Conservation (phyloP, 2,797 vertebrate genomes). For the Lindbergichthys nudifrons region DNA sequence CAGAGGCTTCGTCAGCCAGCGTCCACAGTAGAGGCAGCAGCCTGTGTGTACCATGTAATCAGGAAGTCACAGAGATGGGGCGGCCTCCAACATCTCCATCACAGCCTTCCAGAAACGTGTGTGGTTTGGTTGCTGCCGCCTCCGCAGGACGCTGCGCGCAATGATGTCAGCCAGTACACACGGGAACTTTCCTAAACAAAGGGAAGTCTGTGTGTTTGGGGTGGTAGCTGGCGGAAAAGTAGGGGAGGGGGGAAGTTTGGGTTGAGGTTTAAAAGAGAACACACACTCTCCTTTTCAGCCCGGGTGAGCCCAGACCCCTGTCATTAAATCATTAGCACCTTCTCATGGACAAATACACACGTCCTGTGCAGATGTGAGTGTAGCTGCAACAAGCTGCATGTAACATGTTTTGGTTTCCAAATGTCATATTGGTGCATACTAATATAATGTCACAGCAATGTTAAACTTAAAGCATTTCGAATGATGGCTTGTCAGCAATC, state of each 20-base stretch:
- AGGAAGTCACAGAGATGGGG: constrained; percentile 71
- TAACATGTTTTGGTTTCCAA: constrained; percentile 28
- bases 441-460: constrained; percentile 1
- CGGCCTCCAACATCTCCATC: constrained; percentile 73
- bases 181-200: constrained; percentile 87
- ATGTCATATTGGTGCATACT: constrained; percentile 9
- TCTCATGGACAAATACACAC: constrained; percentile 61
- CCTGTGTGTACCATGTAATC: constrained; percentile 71
- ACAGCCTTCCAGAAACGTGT: constrained; percentile 81
- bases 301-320: constrained; percentile 63
- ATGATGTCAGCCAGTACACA: constrained; percentile 85
- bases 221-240: constrained; percentile 72
- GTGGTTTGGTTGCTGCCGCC: constrained; percentile 76
- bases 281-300: constrained; percentile 71
- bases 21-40: constrained; percentile 37
- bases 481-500: neutral
- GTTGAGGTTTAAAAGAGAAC: constrained; percentile 59
- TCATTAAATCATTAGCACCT: constrained; percentile 84
- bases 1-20: constrained; percentile 62
- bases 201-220: constrained; percentile 83
- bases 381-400: constrained; percentile 21
- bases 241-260: constrained; percentile 37
- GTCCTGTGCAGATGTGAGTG: constrained; percentile 49
- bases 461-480: neutral
- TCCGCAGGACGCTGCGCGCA: constrained; percentile 65